Evolutionary conservation across 2,888 invertebrate species (phyloP), one percentile per base, ranked within the genome.

Genomic region (Alviniconcha strummeri): DNA sequence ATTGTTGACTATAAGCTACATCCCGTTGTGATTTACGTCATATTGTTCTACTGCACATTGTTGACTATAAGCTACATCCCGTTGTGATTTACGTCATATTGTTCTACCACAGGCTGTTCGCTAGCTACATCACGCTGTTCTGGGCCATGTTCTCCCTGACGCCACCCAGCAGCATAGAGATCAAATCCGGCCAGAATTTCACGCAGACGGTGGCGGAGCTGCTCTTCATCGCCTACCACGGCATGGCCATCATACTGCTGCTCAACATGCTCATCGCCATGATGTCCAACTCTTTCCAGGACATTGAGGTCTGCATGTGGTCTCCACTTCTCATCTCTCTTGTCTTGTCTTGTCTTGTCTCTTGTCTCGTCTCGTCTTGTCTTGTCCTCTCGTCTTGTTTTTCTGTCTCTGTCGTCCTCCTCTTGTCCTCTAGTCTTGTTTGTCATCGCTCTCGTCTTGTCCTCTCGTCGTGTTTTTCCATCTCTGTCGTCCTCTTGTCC

Each of bases 261-360:
- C 93, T 94, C 83, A 94, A 94, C 89, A 94, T 94, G 94, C 92
- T 94, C 72, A 94, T 94, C 85, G 94, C 94, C 85, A 94, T 94
- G 94, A 94, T 94, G 94, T 94, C 94, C 74, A 93, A 92, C 85
- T 94, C 94, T 9, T 94, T 94, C 88, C 94, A 94, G 88, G 93
- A 94, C 86, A 94, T 94, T 75, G 94, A 94, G 94, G 94, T 94
- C 90, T 36, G 36, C 36, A 36, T 3, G 36, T 36, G 1, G 36
- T 36, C 36, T 36, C 36, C 36, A 36, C 36, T 36, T 36, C 36
- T 36, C 36, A 36, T 36, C 36, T 36, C 36, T 36, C 36, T 36
- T 36, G 36, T 36, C 36, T 36, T 36, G 36, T 36, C 36, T 36
- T 36, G 36, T 36, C 36, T 36, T 36, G 36, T 36, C 36, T 36